phyloP scores from a whole-genome alignment of 2,797 vertebrate genomes.

The Labroides dimidiatus region DNA sequence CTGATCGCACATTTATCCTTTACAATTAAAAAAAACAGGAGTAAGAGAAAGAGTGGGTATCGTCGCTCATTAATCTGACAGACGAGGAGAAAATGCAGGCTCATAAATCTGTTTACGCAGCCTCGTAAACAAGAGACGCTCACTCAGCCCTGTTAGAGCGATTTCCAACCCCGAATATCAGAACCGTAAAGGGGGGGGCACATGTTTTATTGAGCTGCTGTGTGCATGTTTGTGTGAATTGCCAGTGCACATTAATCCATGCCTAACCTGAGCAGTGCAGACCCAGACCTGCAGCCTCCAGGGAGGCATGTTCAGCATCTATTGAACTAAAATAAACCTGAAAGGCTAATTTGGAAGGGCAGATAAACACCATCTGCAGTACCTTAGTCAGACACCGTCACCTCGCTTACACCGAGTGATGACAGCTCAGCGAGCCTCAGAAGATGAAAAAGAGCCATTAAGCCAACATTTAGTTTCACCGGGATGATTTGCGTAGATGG shows the following conservation, averaged over 20 bases:
- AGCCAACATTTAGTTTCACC: constrained; percentile 51
- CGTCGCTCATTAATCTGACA: constrained; percentile 62
- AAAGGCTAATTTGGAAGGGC: constrained; percentile 39
- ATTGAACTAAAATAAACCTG: constrained; percentile 47
- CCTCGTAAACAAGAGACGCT: constrained; percentile 54
- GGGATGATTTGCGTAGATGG: constrained; percentile 55
- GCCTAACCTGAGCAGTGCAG: constrained; percentile 11
- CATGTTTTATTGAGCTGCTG: constrained; percentile 4
- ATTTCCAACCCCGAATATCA: constrained; percentile 25
- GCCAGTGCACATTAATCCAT: background rate
- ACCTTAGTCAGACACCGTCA: constrained; percentile 40
- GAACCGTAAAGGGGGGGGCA: constrained; percentile 13
- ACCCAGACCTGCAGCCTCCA: constrained; percentile 15
- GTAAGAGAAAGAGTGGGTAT: constrained; percentile 15
- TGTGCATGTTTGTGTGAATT: constrained; percentile 14
- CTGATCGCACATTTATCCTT: constrained; percentile 61
- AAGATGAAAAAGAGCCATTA: constrained; percentile 62
- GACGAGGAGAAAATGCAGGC: constrained; percentile 38
- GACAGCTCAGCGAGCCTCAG: constrained; percentile 50
- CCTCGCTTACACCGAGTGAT: constrained; percentile 42
- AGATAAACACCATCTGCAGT: constrained; percentile 44
- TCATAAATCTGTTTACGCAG: constrained; percentile 55
- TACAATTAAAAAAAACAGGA: constrained; percentile 23
- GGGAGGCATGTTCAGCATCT: constrained; percentile 7
- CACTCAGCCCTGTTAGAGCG: constrained; percentile 21